Percentiles rank a stretch among this genome's conserved stretches.
Conservation (phyloP, 1,140 invertebrate species). For the Pogonus chalceus region DNA sequence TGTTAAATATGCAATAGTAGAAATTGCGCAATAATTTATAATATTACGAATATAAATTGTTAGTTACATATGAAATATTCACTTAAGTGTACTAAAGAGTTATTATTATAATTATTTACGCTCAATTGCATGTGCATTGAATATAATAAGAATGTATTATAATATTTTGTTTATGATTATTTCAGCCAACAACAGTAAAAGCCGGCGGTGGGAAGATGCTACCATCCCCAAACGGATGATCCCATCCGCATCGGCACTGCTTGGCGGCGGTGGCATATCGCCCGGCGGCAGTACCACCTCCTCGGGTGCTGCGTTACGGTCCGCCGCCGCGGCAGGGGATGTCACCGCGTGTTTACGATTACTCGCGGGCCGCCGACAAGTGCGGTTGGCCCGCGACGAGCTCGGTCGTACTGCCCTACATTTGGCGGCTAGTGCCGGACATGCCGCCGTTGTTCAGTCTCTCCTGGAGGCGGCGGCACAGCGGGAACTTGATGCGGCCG, state of each 20-base stretch:
- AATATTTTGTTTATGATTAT: no score
- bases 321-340: conserved; percentile 43
- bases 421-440: conserved; percentile 35
- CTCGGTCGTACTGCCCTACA: conserved; percentile 31
- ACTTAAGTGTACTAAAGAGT: no score
- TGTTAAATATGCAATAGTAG: no score
- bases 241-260: no score
- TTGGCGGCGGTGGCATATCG: conserved; percentile 24
- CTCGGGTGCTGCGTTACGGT: conserved; percentile 42
- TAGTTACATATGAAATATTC: no score
- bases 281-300: conserved; percentile 11
- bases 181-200: no score
- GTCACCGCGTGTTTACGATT: conserved; percentile 37
- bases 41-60: no score
- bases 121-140: no score
- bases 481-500: conserved; percentile 33
- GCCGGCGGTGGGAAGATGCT: conserved; percentile 1
- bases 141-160: no score
- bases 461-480: conserved; percentile 35
- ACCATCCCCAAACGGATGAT: neutral
- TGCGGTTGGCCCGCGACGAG: conserved; percentile 30
- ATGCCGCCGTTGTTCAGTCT: conserved; percentile 33
- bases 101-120: no score
- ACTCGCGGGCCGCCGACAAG: conserved; percentile 31
- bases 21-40: no score